Conservation (phyloP, 2,888 invertebrate species). For the Masnerella sp. region DNA sequence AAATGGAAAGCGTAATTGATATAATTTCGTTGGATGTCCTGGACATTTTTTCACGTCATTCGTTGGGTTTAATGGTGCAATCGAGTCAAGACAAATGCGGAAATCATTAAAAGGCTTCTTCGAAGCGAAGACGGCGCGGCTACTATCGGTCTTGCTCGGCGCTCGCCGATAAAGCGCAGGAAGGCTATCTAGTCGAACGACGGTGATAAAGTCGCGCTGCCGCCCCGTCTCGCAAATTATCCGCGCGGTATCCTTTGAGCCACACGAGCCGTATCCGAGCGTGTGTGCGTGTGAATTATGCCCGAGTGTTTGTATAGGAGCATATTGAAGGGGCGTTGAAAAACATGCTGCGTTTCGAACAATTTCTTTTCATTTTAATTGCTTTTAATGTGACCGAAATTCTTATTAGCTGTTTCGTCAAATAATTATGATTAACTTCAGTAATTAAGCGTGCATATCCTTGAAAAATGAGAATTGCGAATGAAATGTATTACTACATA, state of each 20-base stretch:
- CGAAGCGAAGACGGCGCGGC: slow-evolving; percentile 39
- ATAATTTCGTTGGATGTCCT: slow-evolving; percentile 8
- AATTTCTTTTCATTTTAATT: slow-evolving; percentile 26
- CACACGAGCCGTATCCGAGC: slow-evolving; percentile 11
- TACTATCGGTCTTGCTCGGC: slow-evolving; percentile 36
- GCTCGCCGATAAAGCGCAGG: slow-evolving; percentile 45
- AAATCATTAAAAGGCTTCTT: slow-evolving; percentile 55
- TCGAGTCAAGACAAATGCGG: slow-evolving; percentile 54
- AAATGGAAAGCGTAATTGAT: slow-evolving; percentile 11
- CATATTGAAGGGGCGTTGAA: slow-evolving; percentile 34
- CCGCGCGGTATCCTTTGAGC: slow-evolving; percentile 56
- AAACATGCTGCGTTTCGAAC: slow-evolving; percentile 16
- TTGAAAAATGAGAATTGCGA: no score
- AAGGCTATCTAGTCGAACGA: slow-evolving; percentile 55
- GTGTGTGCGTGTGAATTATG: slow-evolving; percentile 25
- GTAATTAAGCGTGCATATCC: no score
- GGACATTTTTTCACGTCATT: slow-evolving; percentile 23
- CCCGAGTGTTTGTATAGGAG: slow-evolving; percentile 24
- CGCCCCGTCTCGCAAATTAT: slow-evolving; percentile 62
- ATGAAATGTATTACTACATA: no score
- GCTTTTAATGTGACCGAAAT: slow-evolving; percentile 1
- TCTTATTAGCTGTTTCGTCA: no score
- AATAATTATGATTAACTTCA: no score
- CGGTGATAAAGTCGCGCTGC: slow-evolving; percentile 61
- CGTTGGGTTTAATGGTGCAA: slow-evolving; percentile 36